Conservation (phyloP, 2,888 invertebrate genomes). For the Agonopterix alstromeriana region DNA sequence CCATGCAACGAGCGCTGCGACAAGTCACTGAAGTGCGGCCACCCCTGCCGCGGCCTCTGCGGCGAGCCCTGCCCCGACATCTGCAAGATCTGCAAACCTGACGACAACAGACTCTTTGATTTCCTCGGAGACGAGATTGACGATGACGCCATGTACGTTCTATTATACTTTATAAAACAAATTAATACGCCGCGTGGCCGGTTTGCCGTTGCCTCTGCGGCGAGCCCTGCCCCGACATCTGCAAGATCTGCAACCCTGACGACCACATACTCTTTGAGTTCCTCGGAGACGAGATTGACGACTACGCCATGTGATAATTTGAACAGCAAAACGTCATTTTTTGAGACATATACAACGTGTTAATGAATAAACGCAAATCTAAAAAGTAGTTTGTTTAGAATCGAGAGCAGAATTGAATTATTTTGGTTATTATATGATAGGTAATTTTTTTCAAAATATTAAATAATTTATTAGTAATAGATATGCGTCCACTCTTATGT, state of each 20-base stretch:
- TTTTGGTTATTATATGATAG: too few relatives aligned
- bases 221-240: conserved; percentile 81
- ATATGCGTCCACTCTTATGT: too few relatives aligned
- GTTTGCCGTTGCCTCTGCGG: conserved; percentile 83
- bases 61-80: conserved; percentile 81
- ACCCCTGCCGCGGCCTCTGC: conserved; percentile 82
- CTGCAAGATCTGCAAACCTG: conserved; percentile 77
- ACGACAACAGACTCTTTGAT: conserved; percentile 49
- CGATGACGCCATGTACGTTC: conserved; percentile 60
- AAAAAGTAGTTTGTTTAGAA: too few relatives aligned
- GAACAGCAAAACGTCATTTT: too few relatives aligned
- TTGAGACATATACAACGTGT: too few relatives aligned
- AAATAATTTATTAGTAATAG: too few relatives aligned
- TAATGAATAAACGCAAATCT: too few relatives aligned
- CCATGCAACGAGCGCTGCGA: conserved; percentile 62
- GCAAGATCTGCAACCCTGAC: conserved; percentile 75
- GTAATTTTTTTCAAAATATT: too few relatives aligned
- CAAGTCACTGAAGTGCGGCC: conserved; percentile 64
- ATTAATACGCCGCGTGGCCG: conserved; percentile 66
- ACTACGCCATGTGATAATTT: conserved; percentile 50
- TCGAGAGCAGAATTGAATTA: too few relatives aligned
- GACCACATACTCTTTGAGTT: conserved; percentile 51
- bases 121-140: conserved; percentile 56
- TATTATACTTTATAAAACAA: background rate
- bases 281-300: conserved; percentile 53